Percentiles rank a stretch among this genome's conserved stretches.
Evolutionary conservation across 2,888 invertebrate species (phyloP).

Genomic region (Phaonia tiefii): DNA sequence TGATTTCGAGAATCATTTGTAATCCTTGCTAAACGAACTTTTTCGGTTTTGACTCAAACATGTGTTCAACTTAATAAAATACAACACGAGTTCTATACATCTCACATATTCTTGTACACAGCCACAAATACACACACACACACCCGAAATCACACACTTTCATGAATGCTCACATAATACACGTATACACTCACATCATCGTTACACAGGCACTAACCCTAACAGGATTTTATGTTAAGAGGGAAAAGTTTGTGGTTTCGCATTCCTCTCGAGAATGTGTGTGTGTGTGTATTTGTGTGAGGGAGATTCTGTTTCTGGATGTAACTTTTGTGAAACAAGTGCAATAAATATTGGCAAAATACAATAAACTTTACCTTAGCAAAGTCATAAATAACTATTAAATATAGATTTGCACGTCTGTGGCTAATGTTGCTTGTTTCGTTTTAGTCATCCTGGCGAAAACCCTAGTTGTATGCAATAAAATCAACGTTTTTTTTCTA

Average conservation of each 20-base stretch:
- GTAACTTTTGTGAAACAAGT: slow-evolving; percentile 48
- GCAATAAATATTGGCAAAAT: slow-evolving; percentile 61
- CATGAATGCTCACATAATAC: neutral
- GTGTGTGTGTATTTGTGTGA: too few species aligned
- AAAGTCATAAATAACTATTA: slow-evolving; percentile 63
- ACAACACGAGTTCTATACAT: slow-evolving; percentile 26
- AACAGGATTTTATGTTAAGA: slow-evolving; percentile 8
- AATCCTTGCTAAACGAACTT: slow-evolving; percentile 38
- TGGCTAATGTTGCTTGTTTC: slow-evolving; percentile 56
- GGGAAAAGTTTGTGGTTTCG: slow-evolving; percentile 27
- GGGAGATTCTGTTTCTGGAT: neutral
- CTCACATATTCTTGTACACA: neutral
- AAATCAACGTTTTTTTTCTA: neutral
- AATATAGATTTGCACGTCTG: slow-evolving; percentile 62
- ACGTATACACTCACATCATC: neutral
- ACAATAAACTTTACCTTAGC: slow-evolving; percentile 57
- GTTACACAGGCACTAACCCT: neutral
- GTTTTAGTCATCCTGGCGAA: neutral
- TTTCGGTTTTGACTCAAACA: slow-evolving; percentile 36
- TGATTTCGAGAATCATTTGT: slow-evolving; percentile 46
- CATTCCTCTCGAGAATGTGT: too few species aligned
- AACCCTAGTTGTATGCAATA: slow-evolving; percentile 29
- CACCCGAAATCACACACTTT: neutral
- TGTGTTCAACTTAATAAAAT: slow-evolving; percentile 48
- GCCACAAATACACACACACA: neutral